These are phyloP conservation scores for Hippocampus guttulatus DNA, from an alignment of 2,113 vertebrate genomes.

Conservation along the genomic window DNA sequence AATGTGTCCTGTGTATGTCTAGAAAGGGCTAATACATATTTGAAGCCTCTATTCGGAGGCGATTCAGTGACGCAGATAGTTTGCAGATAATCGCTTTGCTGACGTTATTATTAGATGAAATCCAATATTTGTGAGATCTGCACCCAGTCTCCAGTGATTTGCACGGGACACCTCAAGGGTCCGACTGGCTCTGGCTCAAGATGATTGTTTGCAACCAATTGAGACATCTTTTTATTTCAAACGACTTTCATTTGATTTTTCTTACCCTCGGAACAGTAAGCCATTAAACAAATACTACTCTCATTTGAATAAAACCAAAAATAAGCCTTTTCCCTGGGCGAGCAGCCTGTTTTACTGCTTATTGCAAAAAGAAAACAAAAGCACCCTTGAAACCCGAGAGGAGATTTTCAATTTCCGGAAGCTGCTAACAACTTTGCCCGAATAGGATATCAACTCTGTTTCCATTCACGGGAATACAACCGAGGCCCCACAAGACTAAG, in stretches of 20 bases:
- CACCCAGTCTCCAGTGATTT: constrained; percentile 16
- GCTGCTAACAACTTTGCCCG: constrained; percentile 44
- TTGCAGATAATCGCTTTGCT: not conserved
- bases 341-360: constrained; percentile 10
- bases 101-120: not conserved
- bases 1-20: not conserved
- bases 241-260: not conserved
- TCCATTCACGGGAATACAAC: constrained; percentile 47
- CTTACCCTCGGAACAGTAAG: not conserved
- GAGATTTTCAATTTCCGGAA: constrained; percentile 59
- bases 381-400: constrained; percentile 32
- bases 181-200: constrained; percentile 12
- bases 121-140: not conserved
- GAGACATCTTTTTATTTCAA: constrained; percentile 4
- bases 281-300: not conserved
- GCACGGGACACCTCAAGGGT: constrained; percentile 28
- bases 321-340: constrained; percentile 3
- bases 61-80: not conserved
- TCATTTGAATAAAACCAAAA: constrained; percentile 1
- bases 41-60: not conserved
- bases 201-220: not conserved
- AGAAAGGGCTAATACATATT: not conserved
- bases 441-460: constrained; percentile 52
- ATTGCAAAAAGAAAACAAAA: constrained; percentile 11
- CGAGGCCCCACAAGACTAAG: constrained; percentile 35